A percentile compares a stretch with the other conserved stretches of the same genome.
Conservation (phyloP, 2,113 vertebrate genomes). For the Eudyptes chrysolophus region DNA sequence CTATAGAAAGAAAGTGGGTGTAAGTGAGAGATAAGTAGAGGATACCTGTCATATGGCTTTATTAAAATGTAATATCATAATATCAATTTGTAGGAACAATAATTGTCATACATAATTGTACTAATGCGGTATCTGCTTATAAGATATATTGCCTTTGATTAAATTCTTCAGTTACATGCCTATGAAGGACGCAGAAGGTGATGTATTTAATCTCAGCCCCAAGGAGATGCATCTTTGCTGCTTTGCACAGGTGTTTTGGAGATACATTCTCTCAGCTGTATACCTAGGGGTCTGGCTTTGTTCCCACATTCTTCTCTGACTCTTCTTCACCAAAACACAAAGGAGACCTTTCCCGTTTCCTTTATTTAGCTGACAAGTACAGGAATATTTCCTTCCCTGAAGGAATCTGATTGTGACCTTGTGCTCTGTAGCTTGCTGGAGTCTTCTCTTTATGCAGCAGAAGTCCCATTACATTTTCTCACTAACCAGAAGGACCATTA, state of each 20-base stretch:
- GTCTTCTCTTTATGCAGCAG: neutral
- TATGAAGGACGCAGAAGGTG: neutral
- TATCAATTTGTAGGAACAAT: neutral
- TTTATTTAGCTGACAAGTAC: neutral
- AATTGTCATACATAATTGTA: neutral
- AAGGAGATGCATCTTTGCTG: neutral
- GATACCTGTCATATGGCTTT: neutral
- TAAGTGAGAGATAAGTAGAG: neutral
- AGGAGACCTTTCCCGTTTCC: neutral
- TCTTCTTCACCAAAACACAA: neutral
- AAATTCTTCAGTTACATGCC: neutral
- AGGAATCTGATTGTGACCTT: neutral
- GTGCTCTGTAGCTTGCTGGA: neutral
- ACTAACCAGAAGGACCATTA: neutral
- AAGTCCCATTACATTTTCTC: neutral
- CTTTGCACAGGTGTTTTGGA: neutral
- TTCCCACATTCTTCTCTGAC: neutral
- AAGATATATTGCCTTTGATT: neutral
- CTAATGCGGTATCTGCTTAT: neutral
- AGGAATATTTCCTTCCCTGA: neutral
- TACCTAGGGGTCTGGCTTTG: neutral
- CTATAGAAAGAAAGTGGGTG: neutral
- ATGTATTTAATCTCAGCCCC: neutral
- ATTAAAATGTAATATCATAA: neutral
- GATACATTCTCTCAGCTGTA: neutral